Percentiles rank a stretch among this genome's conserved stretches.
These are phyloP conservation scores for Uropsilus gracilis DNA, from an alignment of 2,113 vertebrate species.

Conservation along the genomic window DNA sequence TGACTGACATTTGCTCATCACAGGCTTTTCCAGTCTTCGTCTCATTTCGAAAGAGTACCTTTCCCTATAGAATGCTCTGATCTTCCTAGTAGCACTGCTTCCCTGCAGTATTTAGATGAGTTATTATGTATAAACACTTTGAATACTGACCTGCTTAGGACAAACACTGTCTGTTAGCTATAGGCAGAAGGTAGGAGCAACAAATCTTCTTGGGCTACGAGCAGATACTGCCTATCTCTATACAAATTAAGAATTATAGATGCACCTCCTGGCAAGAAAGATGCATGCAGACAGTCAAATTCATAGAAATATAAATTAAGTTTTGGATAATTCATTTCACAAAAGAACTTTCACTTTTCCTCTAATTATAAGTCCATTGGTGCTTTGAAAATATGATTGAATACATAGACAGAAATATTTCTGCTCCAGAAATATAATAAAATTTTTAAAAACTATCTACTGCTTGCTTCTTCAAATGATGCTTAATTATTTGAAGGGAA, in stretches of 20 bases:
- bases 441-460: slow-evolving; percentile 57
- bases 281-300: neutral
- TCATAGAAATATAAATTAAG: slow-evolving; percentile 10
- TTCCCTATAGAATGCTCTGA: neutral
- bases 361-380: slow-evolving; percentile 8
- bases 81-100: neutral
- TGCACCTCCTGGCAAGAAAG: neutral
- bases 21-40: neutral
- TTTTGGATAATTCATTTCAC: neutral
- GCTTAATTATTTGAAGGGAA: slow-evolving; percentile 54
- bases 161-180: neutral
- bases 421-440: slow-evolving; percentile 45
- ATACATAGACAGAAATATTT: slow-evolving; percentile 56
- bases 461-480: slow-evolving; percentile 50
- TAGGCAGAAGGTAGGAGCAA: neutral
- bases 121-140: neutral
- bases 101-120: neutral
- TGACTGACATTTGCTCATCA: neutral
- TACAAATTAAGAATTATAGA: slow-evolving; percentile 26
- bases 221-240: neutral
- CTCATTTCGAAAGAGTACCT: slow-evolving; percentile 12
- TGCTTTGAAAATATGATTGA: slow-evolving; percentile 51
- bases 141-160: neutral
- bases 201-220: neutral
- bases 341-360: slow-evolving; percentile 49